Conservation (phyloP, 2,888 invertebrate genomes). For the Lasioglossum pauxillum region DNA sequence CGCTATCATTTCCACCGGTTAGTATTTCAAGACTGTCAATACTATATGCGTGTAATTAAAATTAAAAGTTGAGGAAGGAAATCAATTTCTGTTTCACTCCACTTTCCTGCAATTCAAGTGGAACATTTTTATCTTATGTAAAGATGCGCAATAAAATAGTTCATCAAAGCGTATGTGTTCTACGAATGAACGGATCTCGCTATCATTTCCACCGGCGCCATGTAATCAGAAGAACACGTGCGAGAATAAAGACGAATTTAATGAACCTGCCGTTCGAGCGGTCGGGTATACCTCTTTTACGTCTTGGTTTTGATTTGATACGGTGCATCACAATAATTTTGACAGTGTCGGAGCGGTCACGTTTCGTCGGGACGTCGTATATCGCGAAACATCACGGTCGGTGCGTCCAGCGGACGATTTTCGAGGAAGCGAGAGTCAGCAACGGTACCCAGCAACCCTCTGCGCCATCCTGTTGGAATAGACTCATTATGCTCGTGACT, state of each 20-base stretch:
- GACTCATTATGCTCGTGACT: constrained; percentile 79
- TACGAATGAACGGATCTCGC: background rate
- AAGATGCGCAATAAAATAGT: background rate
- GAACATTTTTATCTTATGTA: too few relatives aligned
- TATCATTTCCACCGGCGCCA: background rate
- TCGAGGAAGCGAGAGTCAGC: constrained; percentile 50
- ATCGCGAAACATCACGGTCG: constrained; percentile 48
- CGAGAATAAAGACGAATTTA: background rate
- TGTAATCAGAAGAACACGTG: background rate
- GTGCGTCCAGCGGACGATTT: constrained; percentile 59
- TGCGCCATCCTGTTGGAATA: constrained; percentile 71
- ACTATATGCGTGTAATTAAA: too few relatives aligned
- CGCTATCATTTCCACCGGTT: too few relatives aligned
- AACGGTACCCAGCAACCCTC: constrained; percentile 39
- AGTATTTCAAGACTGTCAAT: too few relatives aligned
- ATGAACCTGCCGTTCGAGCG: background rate
- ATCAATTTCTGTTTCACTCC: too few relatives aligned
- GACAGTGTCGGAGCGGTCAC: constrained; percentile 24
- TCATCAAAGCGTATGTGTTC: background rate
- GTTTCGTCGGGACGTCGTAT: constrained; percentile 53
- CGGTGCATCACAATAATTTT: constrained; percentile 35
- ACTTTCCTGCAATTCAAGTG: too few relatives aligned
- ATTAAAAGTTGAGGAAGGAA: too few relatives aligned
- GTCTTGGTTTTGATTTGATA: background rate
- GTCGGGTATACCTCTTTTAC: background rate